Evolutionary conservation across 2,797 vertebrate species (phyloP), one percentile per base, ranked within the genome.

Genomic region (Hoplostethus atlanticus): DNA sequence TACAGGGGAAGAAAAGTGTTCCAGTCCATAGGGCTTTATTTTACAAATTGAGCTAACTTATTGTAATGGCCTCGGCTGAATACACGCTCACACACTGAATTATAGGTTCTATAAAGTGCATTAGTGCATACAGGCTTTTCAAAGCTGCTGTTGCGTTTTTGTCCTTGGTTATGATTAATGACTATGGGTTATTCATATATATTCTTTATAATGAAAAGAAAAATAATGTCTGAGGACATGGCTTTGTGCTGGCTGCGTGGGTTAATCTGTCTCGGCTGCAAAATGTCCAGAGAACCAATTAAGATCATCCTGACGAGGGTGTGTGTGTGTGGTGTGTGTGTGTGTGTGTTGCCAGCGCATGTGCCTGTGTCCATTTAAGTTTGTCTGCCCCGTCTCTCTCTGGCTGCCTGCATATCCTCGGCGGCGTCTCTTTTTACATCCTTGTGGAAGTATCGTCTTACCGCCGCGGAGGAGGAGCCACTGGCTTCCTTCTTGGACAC

Each of bases 401-500:
- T 1, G 28, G 34, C 65, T 64, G 58, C 58, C 69, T 36, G 6
- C 58, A 12, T 7, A 12, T 77, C 68, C 71, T 69, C 62, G 4
- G 61, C 17, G 42, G 47, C 30, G 0, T 70, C 68, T 81, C 56
- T 11, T 1, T 4, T 71, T 69, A 80, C 71, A 28, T 28, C 38
- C 66, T 5, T 5, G 73, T 70, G 76, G 71, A 79, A 68, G 87
- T 68, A 56, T 86, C 38, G 30, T 63, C 91, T 90, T 91, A 94
- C 93, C 92, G 75, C 87, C 36, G 85, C 78, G 28, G 92, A 89
- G 54, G 86, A 76, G 81, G 93, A 90, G 16, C 71, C 66, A 77
- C 87, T 84, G 57, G 61, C 84, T 42, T 96, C 94, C 52, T 87
- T 95, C 88, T 92, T 94, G 50, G 94, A 96, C 76, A 95, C 89